Base-by-base conservation (phyloP, 92 coral and sea anemone species). In the Desmophyllum pertusum region DNA sequence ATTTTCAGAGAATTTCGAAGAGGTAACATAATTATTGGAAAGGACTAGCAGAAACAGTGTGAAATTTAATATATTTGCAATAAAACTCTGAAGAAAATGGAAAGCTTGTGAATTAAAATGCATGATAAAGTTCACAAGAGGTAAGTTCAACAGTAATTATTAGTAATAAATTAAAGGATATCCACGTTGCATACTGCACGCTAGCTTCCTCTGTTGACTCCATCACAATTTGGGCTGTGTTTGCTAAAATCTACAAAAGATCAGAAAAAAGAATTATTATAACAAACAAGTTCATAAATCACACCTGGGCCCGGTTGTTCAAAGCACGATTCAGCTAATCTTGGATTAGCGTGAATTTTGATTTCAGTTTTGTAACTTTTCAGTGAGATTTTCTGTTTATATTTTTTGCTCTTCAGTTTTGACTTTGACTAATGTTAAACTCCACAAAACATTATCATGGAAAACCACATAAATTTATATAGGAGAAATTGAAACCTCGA, bases 171-270 rank as follows among this genome's bases (percentile, higher is more conserved):
- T 64, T 31, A 78, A 92, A 96, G 99, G 99, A 96, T 96, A 96
- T 94, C 99, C 99, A 96, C 29, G 96, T 96, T 30, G 94, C 80
- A 68, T 96, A 96, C 73, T 91, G 95, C 3, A 84, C 90, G 76
- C 88, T 91, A 13, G 99, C 99, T 80, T 95, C 98, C 85, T 96
- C 99, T 43, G 99, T 96, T 23, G 98, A 92, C 63, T 92, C 98
- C 99, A 96, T 96, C 78, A 96, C 98, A 82, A 96, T 96, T 88
- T 94, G 98, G 7, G 99, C 99, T 37, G 98, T 89, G 79, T 96
- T 96, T 52, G 98, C 99, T 61, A 96, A 89, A 78, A 96, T 96
- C 99, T 96, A 72, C 14, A 45, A 45, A 29, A 69, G 43, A 21
- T 35, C 29, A 41, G 18, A n/a, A 62, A 27, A 27, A 31, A 7